Evolutionary conservation across 2,888 invertebrate genomes (phyloP).

Genomic region (Xanthostigma xanthostigma): DNA sequence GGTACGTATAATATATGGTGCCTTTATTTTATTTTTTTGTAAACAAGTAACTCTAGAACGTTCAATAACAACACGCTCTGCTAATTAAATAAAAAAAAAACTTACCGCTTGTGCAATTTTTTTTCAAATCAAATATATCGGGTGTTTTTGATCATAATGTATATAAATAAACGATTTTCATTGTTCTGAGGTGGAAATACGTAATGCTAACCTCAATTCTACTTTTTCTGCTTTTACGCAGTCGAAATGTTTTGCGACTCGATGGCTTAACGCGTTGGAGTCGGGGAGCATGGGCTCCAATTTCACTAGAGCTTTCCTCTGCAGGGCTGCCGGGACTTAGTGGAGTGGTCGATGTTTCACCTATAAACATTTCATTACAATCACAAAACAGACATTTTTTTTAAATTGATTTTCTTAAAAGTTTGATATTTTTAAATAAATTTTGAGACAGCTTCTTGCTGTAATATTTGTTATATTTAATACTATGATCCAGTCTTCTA

Average conservation of each 20-base stretch:
- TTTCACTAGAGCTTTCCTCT: constrained; percentile 51
- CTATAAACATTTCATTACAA: constrained; percentile 26
- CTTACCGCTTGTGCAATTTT: too few species aligned
- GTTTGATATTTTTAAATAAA: background rate
- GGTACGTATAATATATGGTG: too few species aligned
- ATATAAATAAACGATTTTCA: too few species aligned
- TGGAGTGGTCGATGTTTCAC: constrained; percentile 61
- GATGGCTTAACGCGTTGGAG: constrained; percentile 87
- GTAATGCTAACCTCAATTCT: constrained; percentile 45
- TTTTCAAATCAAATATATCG: too few species aligned
- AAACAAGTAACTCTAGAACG: too few species aligned
- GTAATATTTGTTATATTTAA: too few species aligned
- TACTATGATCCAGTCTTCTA: too few species aligned
- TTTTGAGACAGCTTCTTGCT: too few species aligned
- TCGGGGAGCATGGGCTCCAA: constrained; percentile 43
- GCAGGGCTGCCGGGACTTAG: constrained; percentile 57
- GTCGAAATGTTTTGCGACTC: constrained; percentile 84
- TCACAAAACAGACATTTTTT: constrained; percentile 2
- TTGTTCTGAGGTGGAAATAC: background rate
- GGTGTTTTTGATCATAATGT: too few species aligned
- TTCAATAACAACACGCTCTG: too few species aligned
- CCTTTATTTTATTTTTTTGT: too few species aligned
- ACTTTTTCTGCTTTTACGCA: constrained; percentile 60
- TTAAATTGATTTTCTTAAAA: background rate
- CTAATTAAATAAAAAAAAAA: too few species aligned